Evolutionary conservation across 2,797 vertebrate species (phyloP).

Genomic region (Manis pentadactyla): DNA sequence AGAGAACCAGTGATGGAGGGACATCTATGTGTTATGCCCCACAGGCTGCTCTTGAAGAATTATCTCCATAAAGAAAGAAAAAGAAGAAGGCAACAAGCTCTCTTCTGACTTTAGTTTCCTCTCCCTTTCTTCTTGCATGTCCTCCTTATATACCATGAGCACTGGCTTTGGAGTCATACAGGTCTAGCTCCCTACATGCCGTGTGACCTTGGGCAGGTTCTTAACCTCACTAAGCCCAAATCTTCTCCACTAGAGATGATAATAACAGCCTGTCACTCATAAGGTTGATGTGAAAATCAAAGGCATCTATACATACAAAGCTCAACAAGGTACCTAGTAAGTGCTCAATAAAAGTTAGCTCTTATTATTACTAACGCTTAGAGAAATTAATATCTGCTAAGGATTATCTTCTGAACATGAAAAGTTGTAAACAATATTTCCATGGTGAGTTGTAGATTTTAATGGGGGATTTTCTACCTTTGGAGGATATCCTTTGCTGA

Average conservation of each 20-base stretch:
- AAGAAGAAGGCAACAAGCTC: neutral
- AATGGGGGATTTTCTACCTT: neutral
- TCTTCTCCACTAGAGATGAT: conserved; percentile 16
- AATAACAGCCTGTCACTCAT: neutral
- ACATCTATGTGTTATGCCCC: neutral
- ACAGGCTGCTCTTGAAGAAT: neutral
- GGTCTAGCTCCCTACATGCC: neutral
- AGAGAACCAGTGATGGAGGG: neutral
- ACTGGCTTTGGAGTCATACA: neutral
- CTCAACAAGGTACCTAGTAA: neutral
- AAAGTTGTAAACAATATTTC: neutral
- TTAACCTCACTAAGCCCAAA: neutral
- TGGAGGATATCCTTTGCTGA: neutral
- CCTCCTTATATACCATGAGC: neutral
- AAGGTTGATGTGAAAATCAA: neutral
- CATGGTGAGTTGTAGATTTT: neutral
- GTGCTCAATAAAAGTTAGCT: neutral
- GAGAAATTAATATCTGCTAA: conserved; percentile 35
- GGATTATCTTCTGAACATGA: neutral
- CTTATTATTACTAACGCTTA: neutral
- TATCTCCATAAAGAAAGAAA: neutral
- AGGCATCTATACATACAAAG: neutral
- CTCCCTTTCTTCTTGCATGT: neutral
- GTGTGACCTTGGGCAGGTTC: neutral
- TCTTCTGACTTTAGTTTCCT: neutral